Conservation (phyloP, 2,797 vertebrate genomes). For the Simalia tracyae region DNA sequence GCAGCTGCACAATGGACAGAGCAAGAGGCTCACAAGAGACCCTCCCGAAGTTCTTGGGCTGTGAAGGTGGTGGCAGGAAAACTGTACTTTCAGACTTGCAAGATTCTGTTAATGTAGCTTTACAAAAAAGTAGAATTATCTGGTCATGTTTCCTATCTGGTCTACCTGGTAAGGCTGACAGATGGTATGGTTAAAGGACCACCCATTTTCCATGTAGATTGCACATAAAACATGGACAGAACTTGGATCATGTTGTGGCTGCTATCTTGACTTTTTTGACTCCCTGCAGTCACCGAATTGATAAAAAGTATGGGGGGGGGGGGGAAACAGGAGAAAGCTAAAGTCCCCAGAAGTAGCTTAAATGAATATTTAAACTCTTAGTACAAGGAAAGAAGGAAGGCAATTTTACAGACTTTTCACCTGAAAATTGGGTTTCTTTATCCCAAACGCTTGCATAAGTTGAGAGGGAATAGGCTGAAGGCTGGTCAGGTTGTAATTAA, state of each 20-base stretch:
- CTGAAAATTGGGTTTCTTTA: neutral
- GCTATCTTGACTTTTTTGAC: neutral
- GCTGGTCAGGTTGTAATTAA: neutral
- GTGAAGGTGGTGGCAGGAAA: no score
- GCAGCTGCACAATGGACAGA: no score
- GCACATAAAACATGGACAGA: neutral
- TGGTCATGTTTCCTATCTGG: no score
- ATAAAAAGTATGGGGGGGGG: neutral
- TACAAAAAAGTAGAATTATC: no score
- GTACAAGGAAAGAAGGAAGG: neutral
- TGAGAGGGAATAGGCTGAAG: neutral
- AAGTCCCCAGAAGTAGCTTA: neutral
- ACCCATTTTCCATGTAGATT: neutral
- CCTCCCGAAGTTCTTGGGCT: no score
- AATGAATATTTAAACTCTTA: neutral
- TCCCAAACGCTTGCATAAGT: neutral
- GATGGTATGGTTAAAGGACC: neutral
- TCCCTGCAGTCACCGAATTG: neutral
- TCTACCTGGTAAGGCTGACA: no score
- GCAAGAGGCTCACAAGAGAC: no score
- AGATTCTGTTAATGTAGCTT: no score
- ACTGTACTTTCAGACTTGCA: no score
- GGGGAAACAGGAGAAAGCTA: neutral
- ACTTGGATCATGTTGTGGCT: neutral
- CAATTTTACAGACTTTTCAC: neutral